Evolutionary conservation across 2,888 invertebrate species (phyloP).

Genomic region (Limnephilus marmoratus): DNA sequence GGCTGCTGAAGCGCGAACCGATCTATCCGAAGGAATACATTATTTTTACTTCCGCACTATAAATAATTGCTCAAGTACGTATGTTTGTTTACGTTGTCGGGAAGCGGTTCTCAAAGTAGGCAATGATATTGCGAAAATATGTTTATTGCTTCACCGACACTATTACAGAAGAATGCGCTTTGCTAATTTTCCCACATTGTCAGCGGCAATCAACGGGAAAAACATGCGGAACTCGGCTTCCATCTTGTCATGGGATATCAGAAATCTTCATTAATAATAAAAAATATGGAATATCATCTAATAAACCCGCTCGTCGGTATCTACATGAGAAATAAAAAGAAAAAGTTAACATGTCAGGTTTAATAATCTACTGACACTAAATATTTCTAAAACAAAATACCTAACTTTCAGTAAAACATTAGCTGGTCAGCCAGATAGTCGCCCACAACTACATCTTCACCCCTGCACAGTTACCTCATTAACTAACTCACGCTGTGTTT

Average conservation of each 20-base stretch:
- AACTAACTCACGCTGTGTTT: no score
- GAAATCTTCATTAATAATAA: not conserved
- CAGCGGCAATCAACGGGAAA: not conserved
- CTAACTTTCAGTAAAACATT: no score
- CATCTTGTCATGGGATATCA: not conserved
- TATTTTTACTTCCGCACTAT: conserved; percentile 44
- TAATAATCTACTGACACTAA: no score
- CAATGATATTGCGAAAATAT: not conserved
- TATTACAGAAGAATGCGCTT: not conserved
- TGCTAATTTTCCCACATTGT: conserved; percentile 2
- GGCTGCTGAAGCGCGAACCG: conserved; percentile 45
- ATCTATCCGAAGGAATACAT: conserved; percentile 28
- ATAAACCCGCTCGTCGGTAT: not conserved
- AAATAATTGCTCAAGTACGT: conserved; percentile 42
- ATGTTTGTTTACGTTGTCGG: conserved; percentile 25
- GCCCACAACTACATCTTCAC: no score
- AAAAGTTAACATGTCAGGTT: not conserved
- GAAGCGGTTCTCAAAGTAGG: conserved; percentile 21
- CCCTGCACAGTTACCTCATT: no score
- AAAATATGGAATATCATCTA: not conserved
- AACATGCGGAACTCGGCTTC: not conserved
- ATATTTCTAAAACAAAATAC: no score
- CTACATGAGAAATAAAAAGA: not conserved
- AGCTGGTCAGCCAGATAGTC: no score
- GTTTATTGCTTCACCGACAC: not conserved